Conservation (phyloP, 2,888 invertebrate species). For the Troilus luridus region DNA sequence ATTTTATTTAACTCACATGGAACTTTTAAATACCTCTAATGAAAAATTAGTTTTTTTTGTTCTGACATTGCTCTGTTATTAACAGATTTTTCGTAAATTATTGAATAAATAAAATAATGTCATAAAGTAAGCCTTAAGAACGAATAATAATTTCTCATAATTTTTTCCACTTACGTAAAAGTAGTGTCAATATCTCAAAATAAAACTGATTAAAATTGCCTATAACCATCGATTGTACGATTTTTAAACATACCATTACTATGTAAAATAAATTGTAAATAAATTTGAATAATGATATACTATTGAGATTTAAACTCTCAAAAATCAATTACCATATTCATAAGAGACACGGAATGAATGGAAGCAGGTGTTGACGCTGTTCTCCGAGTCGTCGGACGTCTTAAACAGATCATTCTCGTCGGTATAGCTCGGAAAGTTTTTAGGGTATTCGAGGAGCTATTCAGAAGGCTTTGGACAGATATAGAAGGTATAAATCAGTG, state of each 20-base stretch:
- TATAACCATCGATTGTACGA: neutral
- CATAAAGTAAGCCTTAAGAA: no score
- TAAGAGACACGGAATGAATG: neutral
- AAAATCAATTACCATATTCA: constrained; percentile 31
- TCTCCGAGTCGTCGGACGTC: neutral
- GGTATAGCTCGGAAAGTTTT: neutral
- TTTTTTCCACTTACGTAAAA: no score
- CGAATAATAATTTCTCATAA: no score
- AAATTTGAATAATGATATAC: constrained; percentile 38
- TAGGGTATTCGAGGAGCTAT: neutral
- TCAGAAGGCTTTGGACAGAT: neutral
- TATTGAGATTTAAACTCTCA: constrained; percentile 26
- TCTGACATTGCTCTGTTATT: no score
- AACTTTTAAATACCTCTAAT: no score
- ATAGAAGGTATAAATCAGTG: neutral
- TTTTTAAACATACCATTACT: constrained; percentile 1
- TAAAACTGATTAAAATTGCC: neutral
- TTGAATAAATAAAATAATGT: no score
- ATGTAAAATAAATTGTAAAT: constrained; percentile 15
- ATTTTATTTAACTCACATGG: no score
- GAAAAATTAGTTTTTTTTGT: no score
- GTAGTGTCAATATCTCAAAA: no score
- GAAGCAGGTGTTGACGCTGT: neutral
- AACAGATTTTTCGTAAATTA: no score
- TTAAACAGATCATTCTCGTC: neutral